phyloP scores from a whole-genome alignment of 2,888 invertebrate genomes.

The Junonia oenone region DNA sequence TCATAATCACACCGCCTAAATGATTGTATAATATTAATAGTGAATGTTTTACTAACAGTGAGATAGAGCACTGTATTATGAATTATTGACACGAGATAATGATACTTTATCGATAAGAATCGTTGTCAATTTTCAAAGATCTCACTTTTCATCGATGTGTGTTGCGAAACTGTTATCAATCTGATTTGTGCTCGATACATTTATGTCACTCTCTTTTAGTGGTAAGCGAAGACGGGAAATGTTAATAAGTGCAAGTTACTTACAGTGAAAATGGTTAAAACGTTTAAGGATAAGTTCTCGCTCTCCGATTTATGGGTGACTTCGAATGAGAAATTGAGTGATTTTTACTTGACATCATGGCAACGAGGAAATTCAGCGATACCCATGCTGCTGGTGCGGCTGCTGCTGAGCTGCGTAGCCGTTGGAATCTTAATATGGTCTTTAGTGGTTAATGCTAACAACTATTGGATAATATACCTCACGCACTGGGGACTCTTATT shows the following conservation, averaged over 20 bases:
- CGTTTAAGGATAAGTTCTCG: conserved; percentile 50
- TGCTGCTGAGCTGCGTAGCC: conserved; percentile 43
- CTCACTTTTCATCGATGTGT: conserved; percentile 27
- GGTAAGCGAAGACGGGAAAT: neutral
- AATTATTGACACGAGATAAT: conserved; percentile 36
- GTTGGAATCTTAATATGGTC: conserved; percentile 56
- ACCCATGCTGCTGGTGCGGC: conserved; percentile 53
- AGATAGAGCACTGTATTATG: conserved; percentile 3
- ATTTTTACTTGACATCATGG: conserved; percentile 68
- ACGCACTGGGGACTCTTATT: conserved; percentile 69
- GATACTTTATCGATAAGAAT: conserved; percentile 44
- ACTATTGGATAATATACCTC: conserved; percentile 58
- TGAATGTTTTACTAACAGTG: neutral
- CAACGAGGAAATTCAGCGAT: conserved; percentile 61
- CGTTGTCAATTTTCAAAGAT: conserved; percentile 25
- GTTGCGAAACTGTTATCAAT: conserved; percentile 38
- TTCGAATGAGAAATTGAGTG: conserved; percentile 53
- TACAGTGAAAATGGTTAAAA: conserved; percentile 55
- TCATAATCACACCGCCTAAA: neutral
- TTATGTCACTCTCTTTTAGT: neutral
- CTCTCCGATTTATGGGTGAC: conserved; percentile 62
- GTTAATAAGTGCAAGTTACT: conserved; percentile 12
- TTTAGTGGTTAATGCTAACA: conserved; percentile 37
- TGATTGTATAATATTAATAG: neutral
- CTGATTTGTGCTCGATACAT: neutral